phyloP scores from a whole-genome alignment of 2,888 invertebrate genomes.

The Xanthorhoe spadicearia region DNA sequence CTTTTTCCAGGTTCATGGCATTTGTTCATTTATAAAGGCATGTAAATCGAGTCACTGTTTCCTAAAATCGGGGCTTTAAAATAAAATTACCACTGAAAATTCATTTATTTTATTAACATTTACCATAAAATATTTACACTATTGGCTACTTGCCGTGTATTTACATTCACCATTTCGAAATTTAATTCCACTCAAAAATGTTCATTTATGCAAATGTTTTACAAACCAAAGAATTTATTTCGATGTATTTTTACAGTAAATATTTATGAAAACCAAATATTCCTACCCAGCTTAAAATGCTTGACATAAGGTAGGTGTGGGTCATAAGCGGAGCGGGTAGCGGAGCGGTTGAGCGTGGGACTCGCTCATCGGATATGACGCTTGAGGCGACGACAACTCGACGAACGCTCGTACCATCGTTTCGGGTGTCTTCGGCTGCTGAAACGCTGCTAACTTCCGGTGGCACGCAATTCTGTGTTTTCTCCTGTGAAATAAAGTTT shows the following conservation, averaged over 20 bases:
- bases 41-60: too few relatives aligned
- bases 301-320: constrained; percentile 48
- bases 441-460: constrained; percentile 81
- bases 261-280: constrained; percentile 47
- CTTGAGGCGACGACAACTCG: constrained; percentile 88
- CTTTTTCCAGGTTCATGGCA: too few relatives aligned
- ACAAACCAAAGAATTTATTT: constrained; percentile 1
- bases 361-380: constrained; percentile 86
- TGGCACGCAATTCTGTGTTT: constrained; percentile 76
- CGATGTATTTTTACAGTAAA: constrained; percentile 39
- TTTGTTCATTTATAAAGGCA: too few relatives aligned
- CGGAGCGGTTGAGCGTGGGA: constrained; percentile 65
- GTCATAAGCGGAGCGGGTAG: constrained; percentile 52
- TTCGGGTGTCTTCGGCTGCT: constrained; percentile 68
- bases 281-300: constrained; percentile 45
- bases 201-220: constrained; percentile 11
- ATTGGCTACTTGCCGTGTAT: constrained; percentile 44
- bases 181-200: constrained; percentile 11
- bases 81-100: constrained; percentile 42
- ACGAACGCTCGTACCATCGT: constrained; percentile 73
- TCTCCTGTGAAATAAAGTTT: constrained; percentile 53
- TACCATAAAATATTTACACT: constrained; percentile 54
- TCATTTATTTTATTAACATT: constrained; percentile 52
- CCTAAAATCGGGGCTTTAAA: not conserved
- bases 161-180: constrained; percentile 43